Conservation (phyloP, 2,113 vertebrate genomes). For the Garra rufa region DNA sequence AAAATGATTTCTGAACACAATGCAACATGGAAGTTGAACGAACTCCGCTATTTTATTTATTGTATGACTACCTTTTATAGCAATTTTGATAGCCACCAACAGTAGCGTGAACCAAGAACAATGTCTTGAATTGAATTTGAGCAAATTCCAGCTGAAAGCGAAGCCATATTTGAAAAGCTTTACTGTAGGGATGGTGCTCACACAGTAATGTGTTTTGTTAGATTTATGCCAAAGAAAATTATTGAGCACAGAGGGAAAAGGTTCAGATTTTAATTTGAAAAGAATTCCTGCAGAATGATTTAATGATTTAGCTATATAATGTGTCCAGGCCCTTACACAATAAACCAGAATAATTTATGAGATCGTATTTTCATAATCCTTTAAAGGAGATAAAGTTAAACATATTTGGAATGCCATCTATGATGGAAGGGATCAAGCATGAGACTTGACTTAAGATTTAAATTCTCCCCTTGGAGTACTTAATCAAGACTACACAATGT, state of each 20-base stretch:
- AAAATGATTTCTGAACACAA: too few species aligned
- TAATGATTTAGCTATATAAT: not conserved
- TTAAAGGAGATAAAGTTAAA: not conserved
- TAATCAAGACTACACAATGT: not conserved
- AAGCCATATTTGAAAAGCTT: not conserved
- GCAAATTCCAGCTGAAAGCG: not conserved
- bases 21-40: too few species aligned
- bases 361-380: not conserved
- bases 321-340: not conserved
- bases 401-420: not conserved
- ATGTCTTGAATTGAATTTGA: not conserved
- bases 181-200: not conserved
- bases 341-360: conserved; percentile 1
- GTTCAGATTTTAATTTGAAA: not conserved
- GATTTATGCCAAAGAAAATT: not conserved
- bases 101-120: not conserved
- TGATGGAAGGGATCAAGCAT: not conserved
- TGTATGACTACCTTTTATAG: too few species aligned
- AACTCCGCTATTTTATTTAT: too few species aligned
- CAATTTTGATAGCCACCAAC: not conserved
- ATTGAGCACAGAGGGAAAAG: not conserved
- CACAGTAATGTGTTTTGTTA: not conserved
- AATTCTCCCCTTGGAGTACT: not conserved
- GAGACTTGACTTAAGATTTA: not conserved
- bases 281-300: not conserved